Conservation (phyloP, 2,888 invertebrate species). For the Sphinx pinastri region DNA sequence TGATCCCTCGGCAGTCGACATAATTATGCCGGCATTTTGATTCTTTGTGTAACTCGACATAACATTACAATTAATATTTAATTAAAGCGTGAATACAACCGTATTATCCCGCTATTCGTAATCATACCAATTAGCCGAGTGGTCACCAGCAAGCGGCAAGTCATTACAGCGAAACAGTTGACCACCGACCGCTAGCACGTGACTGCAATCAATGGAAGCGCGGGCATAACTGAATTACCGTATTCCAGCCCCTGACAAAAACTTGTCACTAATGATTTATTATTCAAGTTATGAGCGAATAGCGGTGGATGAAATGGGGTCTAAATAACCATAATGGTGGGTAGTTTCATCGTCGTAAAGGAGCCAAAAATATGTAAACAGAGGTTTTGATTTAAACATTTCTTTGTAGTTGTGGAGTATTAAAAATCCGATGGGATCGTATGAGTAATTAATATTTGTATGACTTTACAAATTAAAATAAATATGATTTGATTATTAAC, state of each 20-base stretch:
- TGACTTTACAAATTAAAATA: no score
- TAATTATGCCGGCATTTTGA: no score
- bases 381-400: no score
- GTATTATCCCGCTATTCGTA: neutral
- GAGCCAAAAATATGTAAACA: no score
- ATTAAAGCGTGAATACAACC: neutral
- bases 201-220: conserved; percentile 51
- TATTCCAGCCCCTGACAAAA: conserved; percentile 46
- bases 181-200: conserved; percentile 41
- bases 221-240: conserved; percentile 56
- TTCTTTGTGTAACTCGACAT: no score
- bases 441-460: no score
- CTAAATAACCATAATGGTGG: no score
- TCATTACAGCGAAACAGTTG: conserved; percentile 24
- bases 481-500: no score
- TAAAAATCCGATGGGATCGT: no score
- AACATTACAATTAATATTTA: neutral
- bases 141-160: neutral
- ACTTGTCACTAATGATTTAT: conserved; percentile 43
- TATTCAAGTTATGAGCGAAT: neutral
- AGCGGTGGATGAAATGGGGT: neutral
- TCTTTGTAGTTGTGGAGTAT: no score
- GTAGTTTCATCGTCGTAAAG: no score
- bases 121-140: conserved; percentile 5
- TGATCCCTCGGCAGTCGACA: no score